These are phyloP conservation scores for Rhegmatorhina hoffmannsi DNA, from an alignment of 2,113 vertebrate genomes.

Conservation along the genomic window DNA sequence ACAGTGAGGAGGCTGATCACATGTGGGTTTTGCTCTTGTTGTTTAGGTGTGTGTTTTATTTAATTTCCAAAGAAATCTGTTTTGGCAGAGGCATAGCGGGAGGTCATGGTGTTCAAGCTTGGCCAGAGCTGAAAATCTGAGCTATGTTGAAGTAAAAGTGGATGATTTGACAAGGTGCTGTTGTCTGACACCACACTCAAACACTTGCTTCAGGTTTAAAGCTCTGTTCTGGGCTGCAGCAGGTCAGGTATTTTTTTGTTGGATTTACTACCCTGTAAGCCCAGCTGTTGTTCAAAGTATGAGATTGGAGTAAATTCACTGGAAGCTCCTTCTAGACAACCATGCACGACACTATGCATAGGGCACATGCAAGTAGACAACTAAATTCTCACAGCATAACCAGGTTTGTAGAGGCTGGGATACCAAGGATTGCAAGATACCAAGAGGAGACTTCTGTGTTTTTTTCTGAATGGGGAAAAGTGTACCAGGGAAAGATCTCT, in stretches of 20 bases:
- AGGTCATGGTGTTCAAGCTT: background rate
- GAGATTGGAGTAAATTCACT: background rate
- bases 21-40: background rate
- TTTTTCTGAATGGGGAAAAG: background rate
- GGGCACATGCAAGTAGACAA: background rate
- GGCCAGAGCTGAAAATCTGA: background rate
- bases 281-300: background rate
- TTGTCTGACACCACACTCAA: background rate
- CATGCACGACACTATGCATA: background rate
- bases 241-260: background rate
- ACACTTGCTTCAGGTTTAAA: background rate
- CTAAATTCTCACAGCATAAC: background rate
- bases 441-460: too few species aligned
- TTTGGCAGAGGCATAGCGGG: rapidly evolving
- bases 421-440: too few species aligned
- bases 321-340: background rate
- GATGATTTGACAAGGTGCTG: background rate
- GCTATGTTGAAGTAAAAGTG: background rate
- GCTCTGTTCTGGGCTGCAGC: background rate
- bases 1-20: background rate
- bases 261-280: background rate
- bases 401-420: background rate
- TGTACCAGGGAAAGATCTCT: background rate
- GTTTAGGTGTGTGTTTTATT: background rate
- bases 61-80: background rate